These are phyloP conservation scores for Fregetta grallaria DNA, from an alignment of 2,113 vertebrate species.

Conservation along the genomic window DNA sequence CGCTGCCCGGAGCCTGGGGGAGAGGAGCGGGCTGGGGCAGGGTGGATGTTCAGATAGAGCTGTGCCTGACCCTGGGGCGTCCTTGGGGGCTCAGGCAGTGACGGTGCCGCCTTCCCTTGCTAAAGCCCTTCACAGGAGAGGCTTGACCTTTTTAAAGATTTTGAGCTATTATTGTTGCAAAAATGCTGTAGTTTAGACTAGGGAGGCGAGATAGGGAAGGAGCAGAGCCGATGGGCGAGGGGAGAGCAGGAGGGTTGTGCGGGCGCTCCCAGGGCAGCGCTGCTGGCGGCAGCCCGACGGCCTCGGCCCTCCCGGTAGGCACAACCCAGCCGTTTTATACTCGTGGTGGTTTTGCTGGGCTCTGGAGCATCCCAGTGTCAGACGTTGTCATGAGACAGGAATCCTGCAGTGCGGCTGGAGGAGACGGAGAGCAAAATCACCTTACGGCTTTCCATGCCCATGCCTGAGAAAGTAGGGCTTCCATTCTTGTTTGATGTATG, in stretches of 20 bases:
- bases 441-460: neutral
- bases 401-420: neutral
- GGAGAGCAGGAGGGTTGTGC: neutral
- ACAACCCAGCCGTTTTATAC: fast-evolving
- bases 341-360: neutral
- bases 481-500: neutral
- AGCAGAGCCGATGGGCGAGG: neutral
- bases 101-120: neutral
- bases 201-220: neutral
- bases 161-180: neutral
- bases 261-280: neutral
- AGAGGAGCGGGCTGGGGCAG: neutral
- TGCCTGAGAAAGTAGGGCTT: neutral
- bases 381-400: neutral
- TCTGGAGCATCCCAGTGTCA: neutral
- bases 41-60: neutral
- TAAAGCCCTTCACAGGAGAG: neutral
- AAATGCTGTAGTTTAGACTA: neutral
- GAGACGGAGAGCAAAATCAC: neutral
- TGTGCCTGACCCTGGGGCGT: neutral
- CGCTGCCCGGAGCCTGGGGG: fast-evolving
- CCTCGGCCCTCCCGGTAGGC: neutral
- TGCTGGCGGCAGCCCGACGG: fast-evolving
- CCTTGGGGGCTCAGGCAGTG: neutral
- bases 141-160: neutral